A percentile compares a stretch with the other conserved stretches of the same genome.
phyloP scores from a whole-genome alignment of 2,888 invertebrate genomes.

The Hedya salicella region DNA sequence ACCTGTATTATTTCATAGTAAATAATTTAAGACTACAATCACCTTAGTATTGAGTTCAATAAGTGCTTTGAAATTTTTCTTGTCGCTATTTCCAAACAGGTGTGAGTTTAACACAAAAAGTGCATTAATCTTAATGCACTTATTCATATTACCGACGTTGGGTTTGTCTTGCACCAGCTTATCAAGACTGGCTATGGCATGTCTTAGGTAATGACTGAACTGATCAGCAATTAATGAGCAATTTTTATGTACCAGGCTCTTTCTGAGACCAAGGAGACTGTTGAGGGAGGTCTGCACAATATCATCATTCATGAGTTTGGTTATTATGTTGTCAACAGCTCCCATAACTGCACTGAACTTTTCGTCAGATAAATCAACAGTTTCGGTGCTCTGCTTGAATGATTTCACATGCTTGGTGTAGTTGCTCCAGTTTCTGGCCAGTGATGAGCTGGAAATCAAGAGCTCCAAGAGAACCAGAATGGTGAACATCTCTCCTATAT shows the following conservation, averaged over 20 bases:
- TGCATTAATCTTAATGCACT: slow-evolving; percentile 88
- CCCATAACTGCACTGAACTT: slow-evolving; percentile 88
- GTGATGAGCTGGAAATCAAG: slow-evolving; percentile 73
- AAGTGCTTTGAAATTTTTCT: slow-evolving; percentile 89
- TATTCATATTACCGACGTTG: slow-evolving; percentile 82
- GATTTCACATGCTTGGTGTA: slow-evolving; percentile 91
- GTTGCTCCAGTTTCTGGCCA: slow-evolving; percentile 88
- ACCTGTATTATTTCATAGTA: too few species aligned
- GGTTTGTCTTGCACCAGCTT: slow-evolving; percentile 78
- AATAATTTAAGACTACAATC: slow-evolving; percentile 47
- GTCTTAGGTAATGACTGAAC: slow-evolving; percentile 87
- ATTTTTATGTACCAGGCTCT: slow-evolving; percentile 77
- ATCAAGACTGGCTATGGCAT: slow-evolving; percentile 86
- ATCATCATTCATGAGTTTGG: slow-evolving; percentile 87
- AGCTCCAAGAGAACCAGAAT: slow-evolving; percentile 88
- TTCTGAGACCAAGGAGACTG: slow-evolving; percentile 69
- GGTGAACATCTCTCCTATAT: slow-evolving; percentile 88
- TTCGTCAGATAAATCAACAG: slow-evolving; percentile 85
- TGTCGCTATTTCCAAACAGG: slow-evolving; percentile 91
- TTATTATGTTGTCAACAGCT: slow-evolving; percentile 88
- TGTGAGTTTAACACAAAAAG: slow-evolving; percentile 88
- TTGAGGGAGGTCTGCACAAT: slow-evolving; percentile 87
- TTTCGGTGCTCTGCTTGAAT: slow-evolving; percentile 86
- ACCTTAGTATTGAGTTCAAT: slow-evolving; percentile 92
- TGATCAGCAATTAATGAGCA: slow-evolving; percentile 83